Conservation (phyloP, 1,140 invertebrate species). For the Drosophila kanapiae region DNA sequence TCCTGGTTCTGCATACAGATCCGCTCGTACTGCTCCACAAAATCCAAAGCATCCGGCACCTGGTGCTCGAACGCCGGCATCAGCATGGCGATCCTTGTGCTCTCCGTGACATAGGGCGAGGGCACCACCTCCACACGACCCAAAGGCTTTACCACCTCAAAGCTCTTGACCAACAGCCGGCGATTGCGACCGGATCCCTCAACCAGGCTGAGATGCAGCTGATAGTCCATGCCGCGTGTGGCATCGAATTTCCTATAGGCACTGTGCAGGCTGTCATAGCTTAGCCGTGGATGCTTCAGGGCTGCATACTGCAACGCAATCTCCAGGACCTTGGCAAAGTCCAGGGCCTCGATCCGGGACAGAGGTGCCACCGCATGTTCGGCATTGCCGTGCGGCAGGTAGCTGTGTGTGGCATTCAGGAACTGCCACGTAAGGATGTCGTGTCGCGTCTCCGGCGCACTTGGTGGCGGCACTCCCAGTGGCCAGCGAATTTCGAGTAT, state of each 20-base stretch:
- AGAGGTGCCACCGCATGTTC: conserved; percentile 87
- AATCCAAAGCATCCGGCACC: conserved; percentile 86
- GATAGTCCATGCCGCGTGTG: conserved; percentile 95
- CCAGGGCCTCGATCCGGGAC: conserved; percentile 88
- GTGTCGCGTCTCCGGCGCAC: conserved; percentile 91
- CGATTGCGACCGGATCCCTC: conserved; percentile 48
- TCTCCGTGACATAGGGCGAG: conserved; percentile 96
- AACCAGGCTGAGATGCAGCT: conserved; percentile 90
- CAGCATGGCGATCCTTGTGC: conserved; percentile 91
- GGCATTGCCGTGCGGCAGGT: conserved; percentile 88
- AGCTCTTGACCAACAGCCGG: conserved; percentile 62
- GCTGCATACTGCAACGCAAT: conserved; percentile 87
- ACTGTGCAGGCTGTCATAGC: conserved; percentile 88
- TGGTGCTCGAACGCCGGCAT: conserved; percentile 86
- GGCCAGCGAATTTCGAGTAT: conserved; percentile 90
- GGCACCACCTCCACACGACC: conserved; percentile 94
- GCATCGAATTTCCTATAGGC: conserved; percentile 95
- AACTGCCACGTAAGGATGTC: conserved; percentile 94
- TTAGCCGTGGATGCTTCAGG: conserved; percentile 87
- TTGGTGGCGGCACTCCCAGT: conserved; percentile 90
- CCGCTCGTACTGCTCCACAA: conserved; percentile 90
- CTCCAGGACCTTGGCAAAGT: conserved; percentile 89
- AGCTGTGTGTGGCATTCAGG: conserved; percentile 93
- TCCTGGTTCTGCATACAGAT: conserved; percentile 91
- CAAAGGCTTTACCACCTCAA: conserved; percentile 91